Evolutionary conservation across 2,888 invertebrate genomes (phyloP), one percentile per base, ranked within the genome.

Genomic region (Andrena marginata): DNA sequence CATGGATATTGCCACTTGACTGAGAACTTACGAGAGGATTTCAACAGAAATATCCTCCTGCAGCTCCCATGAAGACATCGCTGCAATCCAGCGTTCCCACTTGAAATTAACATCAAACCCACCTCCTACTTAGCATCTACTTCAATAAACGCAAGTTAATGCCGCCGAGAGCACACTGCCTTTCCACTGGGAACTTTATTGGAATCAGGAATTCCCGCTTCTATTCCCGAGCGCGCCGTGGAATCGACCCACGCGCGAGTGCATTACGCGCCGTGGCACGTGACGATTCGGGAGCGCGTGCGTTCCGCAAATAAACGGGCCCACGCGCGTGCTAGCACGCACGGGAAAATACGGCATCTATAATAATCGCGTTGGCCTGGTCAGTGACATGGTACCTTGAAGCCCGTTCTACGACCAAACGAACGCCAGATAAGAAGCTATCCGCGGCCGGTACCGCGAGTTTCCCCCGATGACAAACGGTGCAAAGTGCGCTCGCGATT

Each of bases 331-430:
- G 49, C 29, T 48, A 8, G 48, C 72, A 80, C 80, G 84, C 80
- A 77, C 70, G 78, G 85, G 85, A 71, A 85, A 85, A 80, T 64
- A 85, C 82, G 59, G 70, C 68, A 62, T 73, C 74, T 84, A 82
- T 85, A 84, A 86, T 82, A 87, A 88, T 73, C 78, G 82, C 80
- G 73, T 88, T 86, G 81, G 77, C 64, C 78, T 88, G 88, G 88
- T 88, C 88, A 88, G 89, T 89, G 88, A 89, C 87, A 87, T 81
- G 79, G 68, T 69, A 85, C 84, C 80, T 85, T 81, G 75, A 77
- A 75, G 77, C 74, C 68, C 60, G 42, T 20, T 33, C 56, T 60
- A 65, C 74, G 67, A 74, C 73, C 65, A 83, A 77, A 67, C 73
- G 60, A 56, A 59, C 48, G 60, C 48, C 16, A 67, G 86, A 78